These are phyloP conservation scores for Spilosoma lubricipeda DNA, from an alignment of 2,888 invertebrate genomes.

Conservation along the genomic window DNA sequence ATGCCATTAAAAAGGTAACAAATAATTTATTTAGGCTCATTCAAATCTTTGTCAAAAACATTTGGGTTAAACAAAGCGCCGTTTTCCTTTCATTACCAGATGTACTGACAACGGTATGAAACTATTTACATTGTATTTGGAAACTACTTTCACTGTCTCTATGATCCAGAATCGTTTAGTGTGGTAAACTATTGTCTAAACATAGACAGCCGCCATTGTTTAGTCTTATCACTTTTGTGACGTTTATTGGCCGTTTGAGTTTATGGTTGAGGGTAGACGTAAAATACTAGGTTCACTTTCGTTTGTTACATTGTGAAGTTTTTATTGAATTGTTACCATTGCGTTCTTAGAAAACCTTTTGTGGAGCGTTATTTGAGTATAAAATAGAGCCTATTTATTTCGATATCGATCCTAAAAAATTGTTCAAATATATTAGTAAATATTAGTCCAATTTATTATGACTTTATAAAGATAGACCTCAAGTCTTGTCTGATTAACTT, in stretches of 20 bases:
- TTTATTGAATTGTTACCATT: conserved; percentile 16
- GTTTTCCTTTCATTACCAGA: conserved; percentile 15
- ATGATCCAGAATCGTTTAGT: conserved; percentile 8
- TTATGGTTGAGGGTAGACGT: conserved; percentile 30
- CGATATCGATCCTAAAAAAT: background rate
- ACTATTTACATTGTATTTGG: conserved; percentile 31
- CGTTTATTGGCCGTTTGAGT: conserved; percentile 21
- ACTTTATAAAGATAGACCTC: background rate
- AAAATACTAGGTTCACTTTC: conserved; percentile 27
- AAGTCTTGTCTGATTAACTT: background rate
- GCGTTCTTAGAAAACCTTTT: background rate
- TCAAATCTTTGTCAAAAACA: background rate
- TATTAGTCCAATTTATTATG: background rate
- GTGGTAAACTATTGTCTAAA: conserved; percentile 21
- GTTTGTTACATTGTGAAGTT: conserved; percentile 10
- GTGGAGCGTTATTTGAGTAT: background rate
- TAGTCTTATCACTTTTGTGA: conserved; percentile 17
- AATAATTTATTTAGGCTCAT: background rate
- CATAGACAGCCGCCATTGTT: conserved; percentile 12
- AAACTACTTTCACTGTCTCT: conserved; percentile 39
- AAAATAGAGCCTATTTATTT: too few relatives aligned
- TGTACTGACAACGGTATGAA: conserved; percentile 10
- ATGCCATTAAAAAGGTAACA: background rate
- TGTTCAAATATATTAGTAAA: too few relatives aligned
- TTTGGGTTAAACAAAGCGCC: conserved; percentile 12